These are phyloP conservation scores for Campopleginae sp. DNA, from an alignment of 2,888 invertebrate genomes.

Conservation along the genomic window DNA sequence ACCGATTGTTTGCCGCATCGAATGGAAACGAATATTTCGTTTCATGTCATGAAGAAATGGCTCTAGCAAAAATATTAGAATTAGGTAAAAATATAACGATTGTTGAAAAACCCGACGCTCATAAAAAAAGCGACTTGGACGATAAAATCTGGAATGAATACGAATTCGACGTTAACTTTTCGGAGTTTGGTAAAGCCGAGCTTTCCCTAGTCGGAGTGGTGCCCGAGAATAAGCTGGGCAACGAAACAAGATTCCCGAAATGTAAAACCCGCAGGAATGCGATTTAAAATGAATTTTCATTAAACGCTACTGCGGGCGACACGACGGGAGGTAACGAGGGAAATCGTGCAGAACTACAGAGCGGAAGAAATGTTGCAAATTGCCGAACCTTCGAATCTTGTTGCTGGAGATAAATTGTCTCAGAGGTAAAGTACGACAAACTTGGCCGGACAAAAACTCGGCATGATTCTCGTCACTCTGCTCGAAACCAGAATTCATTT, in stretches of 20 bases:
- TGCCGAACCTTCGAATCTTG: conserved; percentile 20
- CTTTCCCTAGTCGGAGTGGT: not conserved
- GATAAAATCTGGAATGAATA: not conserved
- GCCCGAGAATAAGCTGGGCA: not conserved
- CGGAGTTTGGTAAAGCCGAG: not conserved
- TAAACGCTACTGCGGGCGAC: conserved; percentile 4
- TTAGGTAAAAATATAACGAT: not conserved
- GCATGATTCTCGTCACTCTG: not conserved
- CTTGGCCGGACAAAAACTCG: not conserved
- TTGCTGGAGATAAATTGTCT: conserved; percentile 1
- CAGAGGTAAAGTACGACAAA: not conserved
- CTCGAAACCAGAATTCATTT: conserved; percentile 32
- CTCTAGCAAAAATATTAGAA: not conserved
- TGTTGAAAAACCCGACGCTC: not conserved
- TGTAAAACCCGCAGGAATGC: not conserved
- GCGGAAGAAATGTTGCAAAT: conserved; percentile 7
- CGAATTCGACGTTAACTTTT: not conserved
- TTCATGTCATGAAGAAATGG: not conserved
- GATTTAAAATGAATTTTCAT: conserved; percentile 51
- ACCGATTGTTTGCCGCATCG: too few species aligned
- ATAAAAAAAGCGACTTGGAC: not conserved
- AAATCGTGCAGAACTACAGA: conserved; percentile 6
- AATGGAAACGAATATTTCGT: too few species aligned
- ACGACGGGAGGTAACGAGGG: not conserved
- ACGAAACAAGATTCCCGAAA: conserved; percentile 27